These are phyloP conservation scores for Trimorus sp. DNA, from an alignment of 2,888 invertebrate genomes.

Conservation along the genomic window DNA sequence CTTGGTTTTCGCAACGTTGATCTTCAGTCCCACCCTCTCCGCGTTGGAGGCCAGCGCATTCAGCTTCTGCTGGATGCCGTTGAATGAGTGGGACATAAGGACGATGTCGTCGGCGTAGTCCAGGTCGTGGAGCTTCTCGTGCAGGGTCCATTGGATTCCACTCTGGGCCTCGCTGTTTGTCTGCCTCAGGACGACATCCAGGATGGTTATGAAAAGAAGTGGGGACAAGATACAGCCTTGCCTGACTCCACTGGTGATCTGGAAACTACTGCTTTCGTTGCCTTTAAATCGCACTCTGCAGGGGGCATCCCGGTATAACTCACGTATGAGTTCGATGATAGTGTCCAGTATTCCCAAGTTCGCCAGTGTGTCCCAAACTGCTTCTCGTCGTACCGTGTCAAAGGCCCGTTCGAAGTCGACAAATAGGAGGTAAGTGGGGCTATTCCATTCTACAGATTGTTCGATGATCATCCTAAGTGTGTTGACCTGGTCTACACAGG, in stretches of 20 bases:
- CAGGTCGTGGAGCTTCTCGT: constrained; percentile 11
- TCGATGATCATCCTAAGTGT: constrained; percentile 24
- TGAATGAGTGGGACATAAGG: constrained; percentile 14
- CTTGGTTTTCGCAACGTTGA: constrained; percentile 21
- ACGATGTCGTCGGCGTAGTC: constrained; percentile 15
- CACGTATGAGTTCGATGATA: no score
- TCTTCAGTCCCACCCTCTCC: neutral
- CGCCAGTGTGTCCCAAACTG: no score
- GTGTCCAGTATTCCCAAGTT: no score
- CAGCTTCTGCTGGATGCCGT: constrained; percentile 25
- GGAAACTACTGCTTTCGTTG: constrained; percentile 17
- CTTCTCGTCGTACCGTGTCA: constrained; percentile 8
- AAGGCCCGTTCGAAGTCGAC: constrained; percentile 25
- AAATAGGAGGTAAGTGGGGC: constrained; percentile 19
- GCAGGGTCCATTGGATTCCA: constrained; percentile 16
- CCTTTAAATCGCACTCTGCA: no score
- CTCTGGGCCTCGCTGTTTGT: constrained; percentile 2
- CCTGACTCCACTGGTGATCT: constrained; percentile 12
- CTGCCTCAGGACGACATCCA: neutral
- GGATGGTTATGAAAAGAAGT: constrained; percentile 9
- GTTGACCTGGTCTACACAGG: constrained; percentile 23
- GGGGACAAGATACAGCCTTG: constrained; percentile 13
- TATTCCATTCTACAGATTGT: no score
- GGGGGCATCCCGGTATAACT: no score
- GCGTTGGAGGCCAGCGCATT: constrained; percentile 1